Percentiles rank a stretch among this genome's conserved stretches.
phyloP scores from a whole-genome alignment of 2,888 invertebrate genomes.

The Nezara viridula region DNA sequence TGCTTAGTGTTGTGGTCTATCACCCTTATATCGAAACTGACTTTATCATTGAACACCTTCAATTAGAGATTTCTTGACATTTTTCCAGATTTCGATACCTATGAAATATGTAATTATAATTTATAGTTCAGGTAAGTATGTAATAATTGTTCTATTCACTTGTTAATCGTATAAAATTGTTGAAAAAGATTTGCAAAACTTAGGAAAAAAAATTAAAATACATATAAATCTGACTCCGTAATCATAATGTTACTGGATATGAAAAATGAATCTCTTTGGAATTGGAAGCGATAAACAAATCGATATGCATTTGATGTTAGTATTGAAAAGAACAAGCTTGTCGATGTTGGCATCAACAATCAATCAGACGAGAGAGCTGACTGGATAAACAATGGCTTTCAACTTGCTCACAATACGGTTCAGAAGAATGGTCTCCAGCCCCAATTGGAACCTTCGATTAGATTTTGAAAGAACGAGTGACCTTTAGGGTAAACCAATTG shows the following conservation, averaged over 20 bases:
- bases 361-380: neutral
- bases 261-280: neutral
- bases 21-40: no score
- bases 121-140: no score
- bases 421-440: neutral
- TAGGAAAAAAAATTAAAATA: no score
- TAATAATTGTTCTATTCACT: no score
- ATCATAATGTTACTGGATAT: neutral
- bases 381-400: conserved; percentile 10
- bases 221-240: no score
- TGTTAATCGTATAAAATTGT: no score
- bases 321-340: neutral
- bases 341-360: neutral
- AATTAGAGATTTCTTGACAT: no score
- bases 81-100: no score
- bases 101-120: no score
- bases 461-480: neutral
- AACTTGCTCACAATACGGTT: neutral
- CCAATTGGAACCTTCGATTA: neutral
- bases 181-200: no score
- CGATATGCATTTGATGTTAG: neutral
- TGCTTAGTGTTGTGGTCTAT: no score
- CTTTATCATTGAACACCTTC: no score
- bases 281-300: neutral
- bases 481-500: neutral